A percentile compares a stretch with the other conserved stretches of the same genome.
phyloP scores from a whole-genome alignment of 2,113 vertebrate genomes.

The Malaclemys terrapin region DNA sequence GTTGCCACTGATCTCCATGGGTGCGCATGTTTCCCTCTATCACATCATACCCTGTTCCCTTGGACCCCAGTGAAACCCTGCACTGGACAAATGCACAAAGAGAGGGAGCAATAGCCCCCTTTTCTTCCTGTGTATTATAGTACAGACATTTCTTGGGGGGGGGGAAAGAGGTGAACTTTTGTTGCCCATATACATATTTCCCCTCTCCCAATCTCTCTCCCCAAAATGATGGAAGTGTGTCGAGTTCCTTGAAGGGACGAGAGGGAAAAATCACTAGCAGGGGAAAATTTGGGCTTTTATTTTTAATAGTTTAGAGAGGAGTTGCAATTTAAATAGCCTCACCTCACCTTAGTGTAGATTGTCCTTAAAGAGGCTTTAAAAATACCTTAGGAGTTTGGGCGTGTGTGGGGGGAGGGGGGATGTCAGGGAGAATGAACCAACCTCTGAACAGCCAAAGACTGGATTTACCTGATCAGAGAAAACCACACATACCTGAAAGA shows the following conservation, averaged over 20 bases:
- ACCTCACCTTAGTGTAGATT: background rate
- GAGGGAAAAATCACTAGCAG: background rate
- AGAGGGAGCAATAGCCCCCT: background rate
- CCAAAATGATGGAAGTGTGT: fast-evolving
- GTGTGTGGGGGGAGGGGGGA: background rate
- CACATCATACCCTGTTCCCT: background rate
- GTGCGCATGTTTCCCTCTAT: background rate
- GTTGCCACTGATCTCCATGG: background rate
- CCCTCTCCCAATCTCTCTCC: background rate
- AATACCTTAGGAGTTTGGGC: background rate
- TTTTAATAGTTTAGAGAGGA: background rate
- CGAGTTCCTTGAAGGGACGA: background rate
- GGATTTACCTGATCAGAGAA: background rate
- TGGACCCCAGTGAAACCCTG: background rate
- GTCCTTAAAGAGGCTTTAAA: background rate
- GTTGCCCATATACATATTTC: background rate
- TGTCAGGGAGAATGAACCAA: fast-evolving
- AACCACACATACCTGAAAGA: background rate
- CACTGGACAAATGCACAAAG: background rate
- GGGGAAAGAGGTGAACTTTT: background rate
- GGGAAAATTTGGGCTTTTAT: background rate
- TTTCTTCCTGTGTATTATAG: background rate
- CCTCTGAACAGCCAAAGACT: background rate
- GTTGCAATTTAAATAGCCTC: background rate
- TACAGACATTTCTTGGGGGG: fast-evolving